phyloP scores from a whole-genome alignment of 2,797 vertebrate genomes.

The Gadopsis marmoratus region DNA sequence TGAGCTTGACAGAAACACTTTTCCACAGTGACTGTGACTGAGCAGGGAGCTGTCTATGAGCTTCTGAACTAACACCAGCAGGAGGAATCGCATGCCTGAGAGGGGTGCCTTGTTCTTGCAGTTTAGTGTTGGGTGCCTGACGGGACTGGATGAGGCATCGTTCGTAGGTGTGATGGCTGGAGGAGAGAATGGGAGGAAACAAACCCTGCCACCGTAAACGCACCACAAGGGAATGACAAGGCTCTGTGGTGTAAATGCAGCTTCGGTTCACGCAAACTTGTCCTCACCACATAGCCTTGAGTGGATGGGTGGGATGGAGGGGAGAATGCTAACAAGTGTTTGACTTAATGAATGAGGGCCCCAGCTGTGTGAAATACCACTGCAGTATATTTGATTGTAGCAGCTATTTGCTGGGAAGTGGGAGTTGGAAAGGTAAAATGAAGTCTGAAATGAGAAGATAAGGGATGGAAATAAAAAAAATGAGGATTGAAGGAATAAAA shows the following conservation, averaged over 20 bases:
- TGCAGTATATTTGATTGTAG: conserved; percentile 66
- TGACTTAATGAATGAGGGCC: conserved; percentile 65
- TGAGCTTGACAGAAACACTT: conserved; percentile 50
- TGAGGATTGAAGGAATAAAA: conserved; percentile 37
- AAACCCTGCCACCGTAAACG: conserved; percentile 39
- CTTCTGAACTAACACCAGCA: conserved; percentile 32
- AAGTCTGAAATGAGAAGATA: conserved; percentile 39
- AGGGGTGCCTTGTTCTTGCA: conserved; percentile 49
- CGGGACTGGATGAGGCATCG: conserved; percentile 32
- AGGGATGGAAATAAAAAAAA: neutral
- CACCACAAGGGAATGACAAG: conserved; percentile 9
- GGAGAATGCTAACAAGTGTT: conserved; percentile 66
- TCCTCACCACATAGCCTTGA: conserved; percentile 11
- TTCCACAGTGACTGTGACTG: conserved; percentile 26
- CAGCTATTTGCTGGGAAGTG: conserved; percentile 38
- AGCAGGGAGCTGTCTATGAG: conserved; percentile 26
- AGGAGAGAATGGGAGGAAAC: conserved; percentile 24
- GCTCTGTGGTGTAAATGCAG: conserved; percentile 15
- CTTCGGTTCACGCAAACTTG: conserved; percentile 32
- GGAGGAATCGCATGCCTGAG: conserved; percentile 50
- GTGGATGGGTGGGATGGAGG: neutral
- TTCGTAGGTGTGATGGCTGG: conserved; percentile 51
- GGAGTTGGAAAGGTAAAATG: conserved; percentile 30
- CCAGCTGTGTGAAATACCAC: conserved; percentile 52
- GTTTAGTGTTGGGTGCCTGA: conserved; percentile 42